Base-by-base conservation (phyloP, 2,113 vertebrate species). In the Malurus elegans region DNA sequence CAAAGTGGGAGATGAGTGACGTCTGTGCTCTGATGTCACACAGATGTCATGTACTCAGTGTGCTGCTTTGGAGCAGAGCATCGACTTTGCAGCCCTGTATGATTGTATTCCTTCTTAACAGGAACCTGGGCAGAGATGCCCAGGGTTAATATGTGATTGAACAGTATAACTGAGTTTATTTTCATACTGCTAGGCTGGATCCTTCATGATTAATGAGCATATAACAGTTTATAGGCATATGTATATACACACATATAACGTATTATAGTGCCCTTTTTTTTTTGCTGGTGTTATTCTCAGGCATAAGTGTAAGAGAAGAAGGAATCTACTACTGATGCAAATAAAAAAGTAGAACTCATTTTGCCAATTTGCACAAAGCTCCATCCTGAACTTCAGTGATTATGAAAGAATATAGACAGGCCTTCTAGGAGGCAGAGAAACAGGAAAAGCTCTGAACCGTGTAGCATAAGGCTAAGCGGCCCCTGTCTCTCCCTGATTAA, bases 381-480 rank as follows among this genome's bases (percentile, higher is more conserved):
- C 48, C 14, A 18, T 45, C 23, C n/a, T 69, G 25, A 72, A 61
- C 18, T 65, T 73, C 23, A 34, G 36, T 34, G 58, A 34, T 36
- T 79, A 19, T 23, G 19, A 73, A 67, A 58, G 16, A 78, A 88
- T 62, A 76, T 3, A 51, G n/a, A 21, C 19, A 42, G 47, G 6
- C 10, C 21, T 90, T 54, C 40, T 25, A 54, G 25, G 42, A 51
- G 61, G 34, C 42, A 74, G 34, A 89, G 38, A 64, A 88, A 50
- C 6, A 61, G 23, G 19, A 40, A 67, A 31, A 73, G 15, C 14
- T 67, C 24, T 64, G 36, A 70, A 47, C 3, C 8, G 16, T 0
- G 0, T 18, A n/a, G 13, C 21, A 9, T 44, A 45, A 67, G 8
- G 10, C 15, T 67, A n/a, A 23, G 18, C 0, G 0, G 19, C 16